Base-by-base conservation (phyloP, 2,888 invertebrate species). In the Volucella inanis region DNA sequence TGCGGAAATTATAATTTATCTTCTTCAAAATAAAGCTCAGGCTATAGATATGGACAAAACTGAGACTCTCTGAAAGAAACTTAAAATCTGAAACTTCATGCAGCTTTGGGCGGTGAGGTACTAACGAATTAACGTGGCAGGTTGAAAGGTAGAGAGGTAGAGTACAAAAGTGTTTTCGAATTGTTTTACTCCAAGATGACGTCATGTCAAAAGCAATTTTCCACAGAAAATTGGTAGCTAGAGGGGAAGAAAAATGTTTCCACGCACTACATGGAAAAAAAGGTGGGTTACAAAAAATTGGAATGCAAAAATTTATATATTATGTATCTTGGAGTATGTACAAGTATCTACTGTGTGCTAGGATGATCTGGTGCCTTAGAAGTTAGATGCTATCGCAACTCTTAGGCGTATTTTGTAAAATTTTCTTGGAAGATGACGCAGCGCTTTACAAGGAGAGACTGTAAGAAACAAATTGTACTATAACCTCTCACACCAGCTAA, bases 1-100 rank as follows among this genome's bases (percentile, higher is more conserved):
- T 72, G 67, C 62, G n/a, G 72, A 67, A 72, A 78, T 82, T 78
- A 82, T 72, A 82, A 82, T 78, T 82, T 82, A 77, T 82, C 82
- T 78, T 78, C 78, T 22, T 82, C 82, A 72, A 61, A 82, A 72
- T 61, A 50, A 41, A 59, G 61, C 70, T 38, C 57, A 12, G 14
- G 62, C 18, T 49, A 57, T 6, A 22, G 50, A 45, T 65, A 50
- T 61, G 50, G 71, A 52, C 45, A 68, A 55, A 39, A 62, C 50
- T 57, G 62, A 31, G 31, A 6, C 31, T 31, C 1, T 31, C 6
- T 6, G 31, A 31, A 31, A 31, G 76, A 50, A 76, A 71, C 70
- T 68, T 75, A 38, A 62, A 62, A 49, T 64, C 39, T n/a, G 47
- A 64, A 76, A 81, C 70, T 81, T 76, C 64, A 59, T 43, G 50